Base-by-base conservation (phyloP, 2,797 vertebrate genomes). In the Neosilurus hyrtlii region DNA sequence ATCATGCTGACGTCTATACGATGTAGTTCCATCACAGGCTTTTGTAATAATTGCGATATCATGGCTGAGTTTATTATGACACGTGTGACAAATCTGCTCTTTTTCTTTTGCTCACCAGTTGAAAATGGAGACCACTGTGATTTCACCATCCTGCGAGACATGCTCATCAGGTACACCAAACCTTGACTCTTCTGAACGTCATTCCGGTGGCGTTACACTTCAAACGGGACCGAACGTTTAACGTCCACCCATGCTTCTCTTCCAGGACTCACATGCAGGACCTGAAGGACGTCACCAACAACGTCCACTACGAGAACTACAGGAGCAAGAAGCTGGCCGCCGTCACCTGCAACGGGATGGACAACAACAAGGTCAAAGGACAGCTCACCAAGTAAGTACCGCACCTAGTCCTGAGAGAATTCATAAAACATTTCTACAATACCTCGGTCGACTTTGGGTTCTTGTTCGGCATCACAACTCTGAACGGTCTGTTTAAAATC, bases 291-390 rank as follows among this genome's bases (percentile, higher is more conserved):
- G 97, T 99, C 80, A 99, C 97, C 70, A 99, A 99, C 91, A 99
- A 99, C 16, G 97, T 99, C 86, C 98, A 99, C 92, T 99, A 99
- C 80, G 98, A 99, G 91, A 99, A 99, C 94, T 99, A 99, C 91
- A 95, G 98, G 89, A 99, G 98, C 95, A 95, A 97, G 92, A 99
- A 99, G 87, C 92, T 99, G 87, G 97, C 97, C 1, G 98, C 98
- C n/a, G 97, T 99, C 90, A 99, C 97, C 85, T 99, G 97, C 88
- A 99, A 99, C 0, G 98, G 97, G 26, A 96, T 97, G 73, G 98
- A 99, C 91, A 99, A 99, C 94, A 99, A 98, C 93, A 95, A 97
- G 92, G 95, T 91, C 86, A 98, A 98, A 93, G 96, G 96, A 30
- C 97, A 98, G 83, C 94, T 98, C 89, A 98, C 97, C 83, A 99